Percentiles rank a stretch among this genome's conserved stretches.
Conservation (phyloP, 53 echinoderm and acorn worm species). For the Echinometra lucunter region DNA sequence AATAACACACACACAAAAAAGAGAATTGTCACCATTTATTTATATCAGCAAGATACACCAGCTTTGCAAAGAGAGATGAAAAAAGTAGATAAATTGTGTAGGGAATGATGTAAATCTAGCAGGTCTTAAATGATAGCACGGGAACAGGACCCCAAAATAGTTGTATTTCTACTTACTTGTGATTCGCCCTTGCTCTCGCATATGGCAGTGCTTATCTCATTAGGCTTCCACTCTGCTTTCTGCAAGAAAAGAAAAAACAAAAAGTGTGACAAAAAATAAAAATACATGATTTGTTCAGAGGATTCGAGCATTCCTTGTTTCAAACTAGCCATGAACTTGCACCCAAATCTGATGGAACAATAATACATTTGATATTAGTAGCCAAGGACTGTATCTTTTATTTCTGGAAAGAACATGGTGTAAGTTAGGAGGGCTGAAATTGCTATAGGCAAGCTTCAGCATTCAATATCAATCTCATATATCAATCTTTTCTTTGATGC, state of each 20-base stretch:
- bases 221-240: constrained; percentile 91
- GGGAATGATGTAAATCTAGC: background rate
- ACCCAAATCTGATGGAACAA: constrained; percentile 65
- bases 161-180: constrained; percentile 70
- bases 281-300: constrained; percentile 33
- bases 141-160: background rate
- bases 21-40: background rate
- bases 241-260: constrained; percentile 55
- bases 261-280: background rate
- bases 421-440: background rate
- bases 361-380: constrained; percentile 48
- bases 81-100: background rate
- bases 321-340: constrained; percentile 63
- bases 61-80: background rate
- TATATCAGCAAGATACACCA: background rate
- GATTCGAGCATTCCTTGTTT: constrained; percentile 47
- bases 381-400: constrained; percentile 41
- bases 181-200: constrained; percentile 95
- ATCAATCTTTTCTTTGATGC: constrained; percentile 17
- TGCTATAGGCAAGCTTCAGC: background rate
- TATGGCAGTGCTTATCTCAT: constrained; percentile 68
- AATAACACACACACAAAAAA: background rate
- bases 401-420: constrained; percentile 37
- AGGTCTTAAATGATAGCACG: background rate
- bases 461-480: constrained; percentile 20